Conservation (phyloP, 2,113 vertebrate genomes). For the Aptenodytes patagonicus region DNA sequence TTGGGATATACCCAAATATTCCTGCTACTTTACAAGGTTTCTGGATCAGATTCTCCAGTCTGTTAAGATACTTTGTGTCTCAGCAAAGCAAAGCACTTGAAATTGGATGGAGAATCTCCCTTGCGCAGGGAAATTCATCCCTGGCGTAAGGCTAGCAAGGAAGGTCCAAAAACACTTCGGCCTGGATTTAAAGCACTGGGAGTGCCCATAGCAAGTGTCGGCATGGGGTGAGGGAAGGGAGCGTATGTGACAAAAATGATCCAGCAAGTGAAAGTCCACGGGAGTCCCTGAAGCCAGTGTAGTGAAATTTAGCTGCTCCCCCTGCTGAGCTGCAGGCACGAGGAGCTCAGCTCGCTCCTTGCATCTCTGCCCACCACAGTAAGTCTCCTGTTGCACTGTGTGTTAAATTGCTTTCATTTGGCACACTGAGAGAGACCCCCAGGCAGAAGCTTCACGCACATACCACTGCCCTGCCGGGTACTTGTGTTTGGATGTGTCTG, state of each 20-base stretch:
- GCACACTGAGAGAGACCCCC: rapidly evolving
- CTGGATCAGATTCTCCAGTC: neutral
- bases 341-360: neutral
- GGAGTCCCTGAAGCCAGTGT: neutral
- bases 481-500: neutral
- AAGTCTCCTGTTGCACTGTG: rapidly evolving
- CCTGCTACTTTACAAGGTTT: neutral
- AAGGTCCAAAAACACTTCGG: neutral
- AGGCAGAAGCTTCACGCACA: rapidly evolving
- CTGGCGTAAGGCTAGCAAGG: neutral
- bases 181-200: neutral
- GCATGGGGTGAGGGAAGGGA: neutral
- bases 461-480: neutral
- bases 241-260: neutral
- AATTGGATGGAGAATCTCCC: neutral
- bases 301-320: neutral
- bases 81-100: neutral
- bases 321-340: neutral
- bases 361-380: rapidly evolving
- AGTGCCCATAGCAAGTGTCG: neutral
- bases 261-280: neutral
- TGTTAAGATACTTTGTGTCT: constrained; percentile 13
- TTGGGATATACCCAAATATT: constrained; percentile 14
- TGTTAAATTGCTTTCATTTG: neutral
- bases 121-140: neutral